A percentile compares a stretch with the other conserved stretches of the same genome.
Conservation (phyloP, 2,797 vertebrate species). For the Scolopax rusticola region DNA sequence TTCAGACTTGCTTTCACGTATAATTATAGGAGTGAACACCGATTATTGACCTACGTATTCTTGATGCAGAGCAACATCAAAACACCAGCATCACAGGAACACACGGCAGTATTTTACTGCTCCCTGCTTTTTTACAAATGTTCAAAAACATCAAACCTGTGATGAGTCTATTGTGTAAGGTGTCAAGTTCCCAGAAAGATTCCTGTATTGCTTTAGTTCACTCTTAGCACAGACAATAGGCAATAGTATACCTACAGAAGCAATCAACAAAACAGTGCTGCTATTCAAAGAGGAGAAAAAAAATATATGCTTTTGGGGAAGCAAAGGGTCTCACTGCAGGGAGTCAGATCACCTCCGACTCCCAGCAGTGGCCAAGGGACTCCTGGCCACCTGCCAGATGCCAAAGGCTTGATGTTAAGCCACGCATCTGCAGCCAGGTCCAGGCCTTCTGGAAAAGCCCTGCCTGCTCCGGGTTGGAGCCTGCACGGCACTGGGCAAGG, state of each 20-base stretch:
- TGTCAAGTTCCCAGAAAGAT: not conserved
- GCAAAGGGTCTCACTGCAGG: not conserved
- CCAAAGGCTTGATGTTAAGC: not conserved
- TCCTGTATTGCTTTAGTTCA: fast-evolving
- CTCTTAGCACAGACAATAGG: not conserved
- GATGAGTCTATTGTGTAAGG: not conserved
- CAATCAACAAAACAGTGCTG: fast-evolving
- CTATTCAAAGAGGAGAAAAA: not conserved
- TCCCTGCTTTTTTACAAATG: not conserved
- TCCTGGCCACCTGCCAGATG: fast-evolving
- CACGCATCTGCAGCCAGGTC: fast-evolving
- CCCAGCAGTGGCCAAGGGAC: not conserved
- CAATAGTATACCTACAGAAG: not conserved
- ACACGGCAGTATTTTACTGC: not conserved
- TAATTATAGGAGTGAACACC: not conserved
- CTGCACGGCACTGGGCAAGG: fast-evolving
- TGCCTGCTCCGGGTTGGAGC: not conserved
- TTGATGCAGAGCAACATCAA: not conserved
- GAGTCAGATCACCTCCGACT: fast-evolving
- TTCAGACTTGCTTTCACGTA: not conserved
- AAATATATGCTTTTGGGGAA: fast-evolving
- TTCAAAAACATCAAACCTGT: not conserved
- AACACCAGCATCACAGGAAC: not conserved
- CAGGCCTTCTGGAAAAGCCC: not conserved
- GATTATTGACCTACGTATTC: not conserved